phyloP scores from a whole-genome alignment of 1,140 invertebrate species.

The Panulirus ornatus region DNA sequence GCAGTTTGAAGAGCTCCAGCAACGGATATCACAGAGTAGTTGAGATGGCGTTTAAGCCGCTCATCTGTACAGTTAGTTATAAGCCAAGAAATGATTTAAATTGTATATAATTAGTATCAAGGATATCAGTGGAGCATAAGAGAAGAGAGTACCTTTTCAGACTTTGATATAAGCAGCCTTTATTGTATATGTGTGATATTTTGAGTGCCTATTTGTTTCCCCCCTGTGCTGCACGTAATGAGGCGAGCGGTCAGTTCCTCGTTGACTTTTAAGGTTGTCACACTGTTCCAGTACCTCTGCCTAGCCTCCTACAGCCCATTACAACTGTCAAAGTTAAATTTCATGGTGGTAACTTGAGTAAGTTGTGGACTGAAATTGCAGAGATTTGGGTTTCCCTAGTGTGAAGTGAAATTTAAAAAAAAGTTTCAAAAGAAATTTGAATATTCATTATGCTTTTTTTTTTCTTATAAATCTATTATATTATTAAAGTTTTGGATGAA shows the following conservation, averaged over 20 bases:
- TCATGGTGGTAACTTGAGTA: background rate
- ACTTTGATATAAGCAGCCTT: constrained; percentile 50
- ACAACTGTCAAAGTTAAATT: background rate
- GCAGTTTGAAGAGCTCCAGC: constrained; percentile 42
- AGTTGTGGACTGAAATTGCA: background rate
- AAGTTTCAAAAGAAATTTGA: background rate
- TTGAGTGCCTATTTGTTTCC: constrained; percentile 55
- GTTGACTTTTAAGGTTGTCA: background rate
- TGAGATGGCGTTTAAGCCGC: background rate
- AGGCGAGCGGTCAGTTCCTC: constrained; percentile 6
- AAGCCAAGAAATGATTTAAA: constrained; percentile 15
- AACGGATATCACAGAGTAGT: constrained; percentile 21
- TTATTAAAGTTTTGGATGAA: constrained; percentile 1
- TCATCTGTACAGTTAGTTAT: constrained; percentile 65
- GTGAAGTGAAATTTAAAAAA: constrained; percentile 4
- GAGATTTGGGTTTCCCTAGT: background rate
- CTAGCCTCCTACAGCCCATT: background rate
- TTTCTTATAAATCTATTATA: background rate
- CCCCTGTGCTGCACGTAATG: background rate
- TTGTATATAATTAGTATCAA: constrained; percentile 51
- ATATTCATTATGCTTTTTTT: background rate
- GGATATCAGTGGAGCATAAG: background rate
- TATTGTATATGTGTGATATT: constrained; percentile 66
- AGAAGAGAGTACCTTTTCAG: background rate
- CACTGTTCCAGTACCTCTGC: background rate